These are phyloP conservation scores for Bombus difficillimus DNA, from an alignment of 1,140 invertebrate genomes.

Conservation along the genomic window DNA sequence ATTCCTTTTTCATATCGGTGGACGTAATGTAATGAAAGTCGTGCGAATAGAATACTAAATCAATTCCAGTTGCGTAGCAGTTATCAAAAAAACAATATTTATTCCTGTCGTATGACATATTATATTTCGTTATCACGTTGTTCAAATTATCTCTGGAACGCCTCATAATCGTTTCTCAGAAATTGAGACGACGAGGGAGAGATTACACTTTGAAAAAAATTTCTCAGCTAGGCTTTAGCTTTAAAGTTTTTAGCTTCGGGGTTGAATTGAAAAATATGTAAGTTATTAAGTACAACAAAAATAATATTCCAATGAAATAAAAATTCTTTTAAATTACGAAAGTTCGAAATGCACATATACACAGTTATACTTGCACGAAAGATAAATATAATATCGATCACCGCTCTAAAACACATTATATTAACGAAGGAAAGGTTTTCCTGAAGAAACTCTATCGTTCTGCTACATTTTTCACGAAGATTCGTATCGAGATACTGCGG, in stretches of 20 bases:
- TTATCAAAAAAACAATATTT: background rate
- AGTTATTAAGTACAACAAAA: too few species aligned
- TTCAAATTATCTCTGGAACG: conserved; percentile 10
- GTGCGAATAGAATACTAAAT: background rate
- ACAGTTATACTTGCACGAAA: too few species aligned
- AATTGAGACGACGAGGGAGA: background rate
- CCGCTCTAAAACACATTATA: background rate
- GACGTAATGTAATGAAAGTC: background rate
- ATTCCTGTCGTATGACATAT: background rate
- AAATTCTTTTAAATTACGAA: too few species aligned
- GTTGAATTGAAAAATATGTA: too few species aligned
- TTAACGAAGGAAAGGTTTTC: background rate
- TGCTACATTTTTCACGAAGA: background rate
- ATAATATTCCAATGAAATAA: too few species aligned
- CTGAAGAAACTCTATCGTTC: background rate
- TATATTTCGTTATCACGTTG: background rate
- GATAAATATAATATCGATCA: background rate
- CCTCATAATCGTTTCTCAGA: background rate
- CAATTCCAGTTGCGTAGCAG: too few species aligned
- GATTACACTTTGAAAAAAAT: background rate
- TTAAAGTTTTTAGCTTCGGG: fast-evolving
- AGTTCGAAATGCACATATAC: too few species aligned
- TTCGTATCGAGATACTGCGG: background rate
- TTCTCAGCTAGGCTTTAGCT: background rate
- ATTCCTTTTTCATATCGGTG: background rate